Base-by-base conservation (phyloP, 2,113 vertebrate species). In the Rhodinocichla rosea region DNA sequence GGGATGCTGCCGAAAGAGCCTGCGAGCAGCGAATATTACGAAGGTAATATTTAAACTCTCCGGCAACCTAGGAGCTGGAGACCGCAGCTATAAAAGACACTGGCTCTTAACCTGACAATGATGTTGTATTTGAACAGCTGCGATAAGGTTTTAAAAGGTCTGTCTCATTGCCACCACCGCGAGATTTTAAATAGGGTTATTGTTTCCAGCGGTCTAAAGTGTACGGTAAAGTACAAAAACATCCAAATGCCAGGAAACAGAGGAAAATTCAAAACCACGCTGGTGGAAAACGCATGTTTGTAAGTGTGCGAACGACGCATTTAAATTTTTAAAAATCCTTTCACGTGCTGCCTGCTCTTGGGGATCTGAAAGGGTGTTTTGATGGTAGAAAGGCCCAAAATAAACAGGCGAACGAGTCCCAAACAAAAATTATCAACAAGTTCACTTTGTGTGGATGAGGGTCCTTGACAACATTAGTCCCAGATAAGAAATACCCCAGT, bases 81-180 rank as follows among this genome's bases (percentile, higher is more conserved):
- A 26, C 95, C 53, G 49, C 68, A 45, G 97, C 96, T 95, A 78
- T 98, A 96, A 98, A 97, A 98, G 97, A 57, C 97, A 4, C 95
- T 83, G 96, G 97, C 98, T 98, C 97, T 98, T 98, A 98, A 98
- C 98, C 98, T 98, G 98, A 98, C 98, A 98, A 98, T 98, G 98
- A 98, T 98, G 98, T 98, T 98, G 98, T 98, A 98, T 98, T 98
- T 98, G 98, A 98, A 98, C 98, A 98, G 98, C 98, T 98, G 98
- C 96, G 87, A 96, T 97, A 97, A 98, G 98, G 97, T 98, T 98
- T 97, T 98, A 86, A 98, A 98, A 97, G 98, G 98, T 98, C 98
- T 98, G 98, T 98, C 98, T 98, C 98, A 98, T 98, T 97, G 98
- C 98, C 98, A 98, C 98, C 87, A 98, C 98, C 87, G 95, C 68